Evolutionary conservation across 2,113 vertebrate species (phyloP), one percentile per base, ranked within the genome.

Genomic region (Emberiza fucata): DNA sequence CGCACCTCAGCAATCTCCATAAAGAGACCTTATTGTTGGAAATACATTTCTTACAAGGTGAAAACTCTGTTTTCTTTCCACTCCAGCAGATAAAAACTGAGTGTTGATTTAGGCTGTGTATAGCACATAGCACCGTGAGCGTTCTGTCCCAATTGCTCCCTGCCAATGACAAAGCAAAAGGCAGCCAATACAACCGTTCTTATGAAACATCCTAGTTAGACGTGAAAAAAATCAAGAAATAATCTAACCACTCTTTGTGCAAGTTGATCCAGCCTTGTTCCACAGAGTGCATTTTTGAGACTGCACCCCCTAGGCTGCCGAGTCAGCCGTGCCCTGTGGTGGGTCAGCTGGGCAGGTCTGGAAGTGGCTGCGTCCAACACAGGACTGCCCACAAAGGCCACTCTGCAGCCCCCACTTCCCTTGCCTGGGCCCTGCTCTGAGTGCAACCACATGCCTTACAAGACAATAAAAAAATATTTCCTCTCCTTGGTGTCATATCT

Each of bases 341-440:
- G 27, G 22, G 8, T 13, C 1, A 1, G 3, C 5, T 40, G 24
- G 19, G 48, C 14, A 6, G 0, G 0, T 8, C 25, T 47, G 70
- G 33, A 77, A 13, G 8, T 1, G 2, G 5, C 33, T 28, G 11
- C 25, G 27, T 28, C 33, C 1, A 5, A 3, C 0, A 24, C 2
- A 1, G 54, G 45, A 13, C 20, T 78, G 54, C 2, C 11, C 45
- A 63, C 9, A 33, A 33, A 57, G 7, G 8, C 5, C 37, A 37
- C 12, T 2, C 39, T n/a, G 15, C 28, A 72, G 20, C 6, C 8
- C 8, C 7, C 25, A 1, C 14, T 40, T 20, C 29, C 47, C 35
- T 3, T 14, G 2, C 17, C 63, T 68, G 57, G 35, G 4, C 4
- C 21, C 21, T n/a, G 16, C 11, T 40, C 23, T 9, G 5, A 3